These are phyloP conservation scores for Rhinopithecus roxellana DNA, from an alignment of 2,113 vertebrate genomes.

Conservation along the genomic window DNA sequence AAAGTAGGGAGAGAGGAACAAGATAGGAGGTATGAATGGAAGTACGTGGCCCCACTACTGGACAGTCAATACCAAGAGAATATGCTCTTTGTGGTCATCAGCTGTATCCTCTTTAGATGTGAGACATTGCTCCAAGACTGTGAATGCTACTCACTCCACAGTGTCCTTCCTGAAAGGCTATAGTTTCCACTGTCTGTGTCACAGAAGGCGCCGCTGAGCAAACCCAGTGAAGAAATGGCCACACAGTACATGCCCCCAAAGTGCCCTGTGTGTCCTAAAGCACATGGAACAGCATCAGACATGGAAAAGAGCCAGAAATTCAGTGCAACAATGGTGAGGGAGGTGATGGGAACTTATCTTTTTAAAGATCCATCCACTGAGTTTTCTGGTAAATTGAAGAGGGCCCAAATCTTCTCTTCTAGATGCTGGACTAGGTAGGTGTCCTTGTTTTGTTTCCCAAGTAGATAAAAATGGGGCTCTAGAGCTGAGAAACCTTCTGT, in stretches of 20 bases:
- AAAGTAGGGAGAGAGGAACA: background rate
- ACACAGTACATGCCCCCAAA: slow-evolving; percentile 44
- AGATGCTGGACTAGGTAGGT: background rate
- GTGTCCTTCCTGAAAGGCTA: slow-evolving; percentile 79
- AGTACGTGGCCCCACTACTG: background rate
- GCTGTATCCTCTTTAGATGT: background rate
- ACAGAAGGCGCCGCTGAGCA: slow-evolving; percentile 75
- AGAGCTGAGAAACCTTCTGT: background rate
- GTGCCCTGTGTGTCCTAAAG: slow-evolving; percentile 70
- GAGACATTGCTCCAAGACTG: background rate
- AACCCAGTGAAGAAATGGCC: slow-evolving; percentile 77
- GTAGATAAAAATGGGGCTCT: background rate
- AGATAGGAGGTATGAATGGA: background rate
- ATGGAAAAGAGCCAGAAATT: slow-evolving; percentile 40
- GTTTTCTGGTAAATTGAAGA: background rate
- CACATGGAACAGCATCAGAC: slow-evolving; percentile 78
- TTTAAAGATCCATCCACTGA: background rate
- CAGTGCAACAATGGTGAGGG: background rate
- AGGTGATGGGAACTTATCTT: background rate
- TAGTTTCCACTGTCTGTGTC: slow-evolving; percentile 79
- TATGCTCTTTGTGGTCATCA: background rate
- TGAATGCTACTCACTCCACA: slow-evolving; percentile 71
- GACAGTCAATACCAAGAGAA: background rate
- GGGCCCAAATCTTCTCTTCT: background rate
- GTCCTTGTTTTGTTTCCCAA: background rate